Base-by-base conservation (phyloP, 2,113 vertebrate species). In the Ptilorrhoa leucosticta region DNA sequence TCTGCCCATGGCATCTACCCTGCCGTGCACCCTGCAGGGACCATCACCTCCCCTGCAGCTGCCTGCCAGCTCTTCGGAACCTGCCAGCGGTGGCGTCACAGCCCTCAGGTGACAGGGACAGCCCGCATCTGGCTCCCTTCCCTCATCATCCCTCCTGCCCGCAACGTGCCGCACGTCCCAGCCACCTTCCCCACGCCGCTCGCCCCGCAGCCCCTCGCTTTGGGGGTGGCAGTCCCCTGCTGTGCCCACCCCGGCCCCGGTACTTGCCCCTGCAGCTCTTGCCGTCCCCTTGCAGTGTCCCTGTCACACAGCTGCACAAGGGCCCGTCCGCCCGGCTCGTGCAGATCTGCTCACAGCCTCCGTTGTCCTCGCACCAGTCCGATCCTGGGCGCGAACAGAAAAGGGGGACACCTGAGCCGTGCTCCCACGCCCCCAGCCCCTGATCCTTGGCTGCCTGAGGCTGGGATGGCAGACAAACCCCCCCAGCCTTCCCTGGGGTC, bases 281-380 rank as follows among this genome's bases (percentile, higher is more conserved):
- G 76, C 99, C 98, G 0, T 99, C 99, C 57, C 96, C 98, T 39
- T 99, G 99, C 95, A 99, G 97, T 20, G 97, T 99, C 60, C 99
- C 99, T 0, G 99, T 99, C 91, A 99, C 98, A 2, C 99, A 99
- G 98, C 99, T 99, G 96, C 99, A 99, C 76, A 99, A 94, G 0
- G 99, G 98, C 19, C 99, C 99, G 0, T 98, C 98, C 0, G 96
- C 94, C 65, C 92, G 98, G 94, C 99, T 99, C 6, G 98, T 99
- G 96, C 99, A 99, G 93, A 99, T 99, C 98, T 99, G 99, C 92
- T 99, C 99, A 47, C 99, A 99, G 61, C 99, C 99, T 3, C 99
- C 99, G 0, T 99, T 99, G 91, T 98, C 94, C 56, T 98, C 98
- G 14, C 99, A 99, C 99, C 99, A 99, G 96, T 99, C 98, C 1